Evolutionary conservation across 2,113 vertebrate species (phyloP), one percentile per base, ranked within the genome.

Genomic region (Triplophysa dalaica): DNA sequence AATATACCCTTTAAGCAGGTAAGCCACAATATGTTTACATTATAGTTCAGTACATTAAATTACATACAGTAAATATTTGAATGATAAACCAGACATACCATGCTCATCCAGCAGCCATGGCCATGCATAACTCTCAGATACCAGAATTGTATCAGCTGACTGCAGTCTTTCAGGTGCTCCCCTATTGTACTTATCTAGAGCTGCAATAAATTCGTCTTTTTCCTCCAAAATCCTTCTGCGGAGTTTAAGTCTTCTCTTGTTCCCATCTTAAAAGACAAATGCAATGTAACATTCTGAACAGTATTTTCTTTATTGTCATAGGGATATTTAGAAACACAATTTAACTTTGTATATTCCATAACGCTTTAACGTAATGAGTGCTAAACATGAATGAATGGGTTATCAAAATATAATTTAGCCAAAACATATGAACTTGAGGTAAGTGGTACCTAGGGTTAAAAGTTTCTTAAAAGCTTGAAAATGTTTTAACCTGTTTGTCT

Each of bases 211-310:
- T 65, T 54, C 4, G 2, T 2, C 50, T 19, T 54, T 54, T 54
- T 54, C 50, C 50, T 54, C 16, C 50, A 54, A 14, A 54, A 54
- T 54, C 14, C 16, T 54, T 54, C 50, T 54, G 29, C 29, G 1
- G 4, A 38, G 29, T 64, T 64, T 29, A 29, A 38, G 62, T 65
- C 16, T 65, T 65, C 16, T 65, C 29, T 65, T 65, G 29, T 65
- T 65, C 10, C 29, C 63, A 41, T 65, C 63, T 65, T 9, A 65
- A 38, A n/a, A 65, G 63, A 65, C 29, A 65, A 65, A 65, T 19
- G 29, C 29, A 65, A 7, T 19, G 26, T 8, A 8, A 38, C 7
- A 38, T 38, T 65, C 2, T 65, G 3, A 38, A 38, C 33, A 38
- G 33, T 38, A 38, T 54, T 14, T 16, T 14, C 4, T 52, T 52